A percentile compares a stretch with the other conserved stretches of the same genome.
These are phyloP conservation scores for Acanthaster planci DNA, from an alignment of 35 echinoderm and acorn worm species.

Conservation along the genomic window DNA sequence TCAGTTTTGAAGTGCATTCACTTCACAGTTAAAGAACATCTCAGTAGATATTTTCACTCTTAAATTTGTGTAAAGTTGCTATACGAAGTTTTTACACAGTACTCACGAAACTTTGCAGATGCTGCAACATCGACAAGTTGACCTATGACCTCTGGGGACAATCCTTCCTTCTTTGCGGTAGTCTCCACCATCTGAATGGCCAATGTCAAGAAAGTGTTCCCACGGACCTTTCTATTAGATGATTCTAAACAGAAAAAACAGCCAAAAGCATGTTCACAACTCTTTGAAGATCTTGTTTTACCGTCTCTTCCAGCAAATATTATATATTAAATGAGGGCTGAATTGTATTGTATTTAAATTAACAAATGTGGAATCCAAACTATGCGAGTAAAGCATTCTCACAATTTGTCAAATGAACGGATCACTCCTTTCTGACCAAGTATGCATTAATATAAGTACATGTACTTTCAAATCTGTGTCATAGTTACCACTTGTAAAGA, in stretches of 20 bases:
- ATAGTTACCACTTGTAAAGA: conserved; percentile 38
- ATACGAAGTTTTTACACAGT: neutral
- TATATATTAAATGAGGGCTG: too few relatives aligned
- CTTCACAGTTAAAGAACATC: neutral
- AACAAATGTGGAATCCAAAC: too few relatives aligned
- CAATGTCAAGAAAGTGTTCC: conserved; percentile 41
- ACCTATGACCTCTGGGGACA: conserved; percentile 34
- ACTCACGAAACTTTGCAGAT: conserved; percentile 60
- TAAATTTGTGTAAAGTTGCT: neutral
- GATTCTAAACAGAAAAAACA: neutral
- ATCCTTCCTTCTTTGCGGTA: conserved; percentile 38
- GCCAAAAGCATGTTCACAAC: neutral
- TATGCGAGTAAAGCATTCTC: too few relatives aligned
- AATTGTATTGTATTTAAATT: too few relatives aligned
- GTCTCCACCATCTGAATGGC: conserved; percentile 41
- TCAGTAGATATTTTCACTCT: neutral
- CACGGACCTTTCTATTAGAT: conserved; percentile 47
- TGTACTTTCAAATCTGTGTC: too few relatives aligned
- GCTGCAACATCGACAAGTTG: conserved; percentile 53
- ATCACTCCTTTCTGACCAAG: too few relatives aligned
- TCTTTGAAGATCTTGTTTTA: too few relatives aligned
- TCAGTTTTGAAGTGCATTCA: neutral
- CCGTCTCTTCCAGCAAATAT: too few relatives aligned
- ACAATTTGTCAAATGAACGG: too few relatives aligned
- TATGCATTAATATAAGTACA: too few relatives aligned